A percentile compares a stretch with the other conserved stretches of the same genome.
Conservation (phyloP, 2,888 invertebrate genomes). For the Andrena hattorfiana region DNA sequence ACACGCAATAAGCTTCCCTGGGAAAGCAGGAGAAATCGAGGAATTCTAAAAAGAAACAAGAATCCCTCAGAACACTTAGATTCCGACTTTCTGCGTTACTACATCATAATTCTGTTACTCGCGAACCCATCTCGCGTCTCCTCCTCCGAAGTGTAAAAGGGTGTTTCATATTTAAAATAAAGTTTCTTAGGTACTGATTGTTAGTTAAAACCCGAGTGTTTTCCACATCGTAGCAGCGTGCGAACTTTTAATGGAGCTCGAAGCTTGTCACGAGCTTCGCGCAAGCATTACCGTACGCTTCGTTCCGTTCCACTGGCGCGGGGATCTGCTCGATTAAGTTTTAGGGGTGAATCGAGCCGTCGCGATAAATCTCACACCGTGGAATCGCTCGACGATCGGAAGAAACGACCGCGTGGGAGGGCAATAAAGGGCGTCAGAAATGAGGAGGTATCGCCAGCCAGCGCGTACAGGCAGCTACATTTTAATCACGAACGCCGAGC, state of each 20-base stretch:
- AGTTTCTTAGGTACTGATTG: too few relatives aligned
- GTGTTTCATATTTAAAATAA: too few relatives aligned
- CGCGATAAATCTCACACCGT: not conserved
- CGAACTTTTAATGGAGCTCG: not conserved
- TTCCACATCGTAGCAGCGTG: too few relatives aligned
- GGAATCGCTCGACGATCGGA: not conserved
- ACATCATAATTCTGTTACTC: too few relatives aligned
- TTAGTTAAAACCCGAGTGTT: too few relatives aligned
- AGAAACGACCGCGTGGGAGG: not conserved
- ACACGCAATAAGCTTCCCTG: too few relatives aligned
- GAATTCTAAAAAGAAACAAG: too few relatives aligned
- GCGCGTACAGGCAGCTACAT: not conserved
- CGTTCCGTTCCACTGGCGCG: not conserved
- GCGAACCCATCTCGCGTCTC: too few relatives aligned
- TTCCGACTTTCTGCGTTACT: too few relatives aligned
- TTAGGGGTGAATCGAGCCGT: not conserved
- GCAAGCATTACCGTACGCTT: not conserved
- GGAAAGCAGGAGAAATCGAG: too few relatives aligned
- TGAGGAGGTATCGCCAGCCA: conserved; percentile 3
- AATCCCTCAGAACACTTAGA: too few relatives aligned
- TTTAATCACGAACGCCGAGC: conserved; percentile 21
- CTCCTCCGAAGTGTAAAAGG: too few relatives aligned
- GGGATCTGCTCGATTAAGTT: not conserved
- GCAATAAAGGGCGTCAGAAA: conserved; percentile 14
- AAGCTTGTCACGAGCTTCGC: conserved; percentile 2